Conservation (phyloP, 2,113 vertebrate genomes). For the Sitta europaea region DNA sequence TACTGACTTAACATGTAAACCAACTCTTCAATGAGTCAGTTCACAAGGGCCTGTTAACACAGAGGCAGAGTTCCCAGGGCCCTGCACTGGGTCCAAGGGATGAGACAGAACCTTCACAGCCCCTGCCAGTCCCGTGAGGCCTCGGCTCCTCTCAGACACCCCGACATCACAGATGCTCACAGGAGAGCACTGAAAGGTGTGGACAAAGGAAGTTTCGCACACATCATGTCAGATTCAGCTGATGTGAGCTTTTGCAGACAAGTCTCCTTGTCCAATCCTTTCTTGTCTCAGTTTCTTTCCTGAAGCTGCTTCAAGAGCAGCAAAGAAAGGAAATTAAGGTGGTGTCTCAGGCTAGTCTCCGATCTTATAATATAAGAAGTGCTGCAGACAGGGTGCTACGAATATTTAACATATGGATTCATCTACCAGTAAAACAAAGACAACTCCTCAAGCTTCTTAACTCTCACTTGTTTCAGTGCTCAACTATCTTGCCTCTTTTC, state of each 20-base stretch:
- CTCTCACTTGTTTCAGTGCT: not conserved
- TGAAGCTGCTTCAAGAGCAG: not conserved
- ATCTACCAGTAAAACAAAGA: not conserved
- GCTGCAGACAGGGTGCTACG: not conserved
- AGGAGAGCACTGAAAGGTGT: not conserved
- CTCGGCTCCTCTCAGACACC: rapidly evolving
- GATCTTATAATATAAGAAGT: not conserved
- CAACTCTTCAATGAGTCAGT: not conserved
- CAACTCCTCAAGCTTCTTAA: not conserved
- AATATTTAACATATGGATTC: not conserved
- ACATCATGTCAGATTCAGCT: not conserved
- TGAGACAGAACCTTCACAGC: not conserved
- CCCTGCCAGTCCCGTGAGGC: rapidly evolving
- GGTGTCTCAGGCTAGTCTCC: not conserved
- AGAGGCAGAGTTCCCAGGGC: not conserved
- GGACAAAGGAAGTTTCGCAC: not conserved
- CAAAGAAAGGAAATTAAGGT: not conserved
- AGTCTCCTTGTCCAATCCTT: not conserved
- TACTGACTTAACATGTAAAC: not conserved
- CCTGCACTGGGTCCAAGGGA: not conserved
- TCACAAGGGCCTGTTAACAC: not conserved
- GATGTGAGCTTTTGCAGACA: not conserved
- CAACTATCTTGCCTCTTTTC: not conserved
- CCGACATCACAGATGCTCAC: not conserved
- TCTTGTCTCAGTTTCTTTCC: not conserved